Percentiles rank a stretch among this genome's conserved stretches.
These are phyloP conservation scores for Acanthurus lineatus DNA, from an alignment of 2,797 vertebrate genomes.

Conservation along the genomic window DNA sequence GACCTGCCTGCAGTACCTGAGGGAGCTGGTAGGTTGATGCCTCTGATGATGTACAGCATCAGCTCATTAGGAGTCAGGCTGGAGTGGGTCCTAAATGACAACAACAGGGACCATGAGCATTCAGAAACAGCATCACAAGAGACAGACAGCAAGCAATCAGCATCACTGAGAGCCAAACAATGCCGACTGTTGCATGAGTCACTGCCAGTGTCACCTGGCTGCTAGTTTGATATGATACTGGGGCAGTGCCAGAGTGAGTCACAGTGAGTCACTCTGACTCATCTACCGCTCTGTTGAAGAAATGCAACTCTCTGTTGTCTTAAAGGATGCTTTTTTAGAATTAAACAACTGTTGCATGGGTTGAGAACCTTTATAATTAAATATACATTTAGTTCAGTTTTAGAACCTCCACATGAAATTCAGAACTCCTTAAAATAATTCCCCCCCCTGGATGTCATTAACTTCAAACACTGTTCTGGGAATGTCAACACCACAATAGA, in stretches of 20 bases:
- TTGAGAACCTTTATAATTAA: slow-evolving; percentile 5
- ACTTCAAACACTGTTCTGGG: background rate
- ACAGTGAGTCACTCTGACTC: slow-evolving; percentile 67
- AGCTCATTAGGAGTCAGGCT: slow-evolving; percentile 89
- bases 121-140: slow-evolving; percentile 21
- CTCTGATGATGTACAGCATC: slow-evolving; percentile 88
- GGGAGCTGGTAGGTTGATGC: slow-evolving; percentile 89
- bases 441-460: background rate
- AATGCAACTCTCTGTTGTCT: slow-evolving; percentile 16
- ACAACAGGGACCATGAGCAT: slow-evolving; percentile 12
- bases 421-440: background rate
- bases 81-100: slow-evolving; percentile 82
- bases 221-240: slow-evolving; percentile 48
- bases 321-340: slow-evolving; percentile 28
- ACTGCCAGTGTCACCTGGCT: slow-evolving; percentile 39
- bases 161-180: slow-evolving; percentile 38
- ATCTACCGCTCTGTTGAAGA: slow-evolving; percentile 20
- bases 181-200: slow-evolving; percentile 52
- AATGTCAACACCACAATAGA: background rate
- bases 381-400: background rate
- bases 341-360: slow-evolving; percentile 14
- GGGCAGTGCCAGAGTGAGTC: slow-evolving; percentile 62
- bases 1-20: slow-evolving; percentile 80
- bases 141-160: slow-evolving; percentile 40
- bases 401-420: background rate